Conservation (phyloP, 2,888 invertebrate species). For the Octodonta nipae region DNA sequence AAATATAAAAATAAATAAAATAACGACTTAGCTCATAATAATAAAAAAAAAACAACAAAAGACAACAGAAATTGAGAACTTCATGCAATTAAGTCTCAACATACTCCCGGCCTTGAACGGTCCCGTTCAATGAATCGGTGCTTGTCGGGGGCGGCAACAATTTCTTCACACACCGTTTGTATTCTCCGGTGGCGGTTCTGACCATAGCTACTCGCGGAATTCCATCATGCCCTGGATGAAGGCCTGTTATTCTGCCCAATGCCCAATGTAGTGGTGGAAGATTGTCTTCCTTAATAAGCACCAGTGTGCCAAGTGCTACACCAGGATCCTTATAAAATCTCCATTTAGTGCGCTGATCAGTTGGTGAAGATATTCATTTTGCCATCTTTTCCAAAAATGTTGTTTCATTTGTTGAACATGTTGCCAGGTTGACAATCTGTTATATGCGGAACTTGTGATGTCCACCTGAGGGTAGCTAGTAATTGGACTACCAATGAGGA, state of each 20-base stretch:
- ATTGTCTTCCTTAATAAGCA: slow-evolving; percentile 5
- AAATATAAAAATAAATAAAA: too few species aligned
- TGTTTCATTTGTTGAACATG: slow-evolving; percentile 12
- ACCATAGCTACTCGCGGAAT: slow-evolving; percentile 3
- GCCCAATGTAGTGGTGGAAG: slow-evolving; percentile 4
- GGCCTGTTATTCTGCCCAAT: slow-evolving; percentile 3
- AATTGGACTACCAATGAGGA: too few species aligned
- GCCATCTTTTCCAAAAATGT: slow-evolving; percentile 14
- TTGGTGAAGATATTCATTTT: slow-evolving; percentile 7
- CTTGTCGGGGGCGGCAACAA: too few species aligned
- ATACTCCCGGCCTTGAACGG: too few species aligned
- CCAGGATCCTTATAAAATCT: too few species aligned
- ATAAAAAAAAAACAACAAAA: too few species aligned
- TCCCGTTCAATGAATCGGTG: too few species aligned
- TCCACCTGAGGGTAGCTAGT: too few species aligned
- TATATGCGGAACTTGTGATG: slow-evolving; percentile 8
- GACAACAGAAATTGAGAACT: too few species aligned
- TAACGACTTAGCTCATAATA: too few species aligned
- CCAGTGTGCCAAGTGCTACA: slow-evolving; percentile 1
- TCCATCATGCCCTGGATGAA: background rate
- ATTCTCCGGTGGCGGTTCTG: background rate
- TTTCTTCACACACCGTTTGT: too few species aligned
- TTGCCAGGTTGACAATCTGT: slow-evolving; percentile 15
- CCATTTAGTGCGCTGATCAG: slow-evolving; percentile 4
- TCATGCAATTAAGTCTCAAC: too few species aligned